phyloP scores from a whole-genome alignment of 2,888 invertebrate species.

The Aphidius colemani region DNA sequence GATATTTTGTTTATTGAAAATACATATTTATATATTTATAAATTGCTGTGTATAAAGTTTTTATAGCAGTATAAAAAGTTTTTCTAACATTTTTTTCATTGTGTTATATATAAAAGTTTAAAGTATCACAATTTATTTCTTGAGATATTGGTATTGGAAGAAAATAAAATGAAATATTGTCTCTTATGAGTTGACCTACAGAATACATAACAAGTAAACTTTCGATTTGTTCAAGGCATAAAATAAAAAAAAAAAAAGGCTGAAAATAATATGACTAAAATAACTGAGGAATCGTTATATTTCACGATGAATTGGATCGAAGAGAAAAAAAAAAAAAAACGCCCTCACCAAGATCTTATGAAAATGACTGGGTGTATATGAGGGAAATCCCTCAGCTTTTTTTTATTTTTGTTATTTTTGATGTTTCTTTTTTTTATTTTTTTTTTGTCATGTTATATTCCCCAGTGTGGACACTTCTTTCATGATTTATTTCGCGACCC shows the following conservation, averaged over 20 bases:
- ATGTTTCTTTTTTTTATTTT: too few species aligned
- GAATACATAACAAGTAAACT: conserved; percentile 32
- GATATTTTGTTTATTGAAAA: too few species aligned
- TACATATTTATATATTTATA: background rate
- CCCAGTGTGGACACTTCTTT: conserved; percentile 8
- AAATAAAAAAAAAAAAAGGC: conserved; percentile 13
- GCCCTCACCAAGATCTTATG: background rate
- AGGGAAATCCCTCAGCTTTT: too few species aligned
- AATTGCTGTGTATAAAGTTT: background rate
- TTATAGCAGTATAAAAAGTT: too few species aligned
- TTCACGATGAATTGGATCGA: conserved; percentile 23
- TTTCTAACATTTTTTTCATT: too few species aligned
- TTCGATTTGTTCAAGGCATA: conserved; percentile 21
- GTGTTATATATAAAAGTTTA: background rate
- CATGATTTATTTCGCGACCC: conserved; percentile 5
- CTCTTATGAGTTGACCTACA: conserved; percentile 26
- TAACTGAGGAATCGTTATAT: conserved; percentile 17
- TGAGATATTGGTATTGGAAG: background rate
- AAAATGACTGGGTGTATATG: conserved; percentile 12
- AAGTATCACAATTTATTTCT: background rate
- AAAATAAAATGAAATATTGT: background rate
- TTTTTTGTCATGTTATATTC: background rate
- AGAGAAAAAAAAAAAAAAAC: conserved; percentile 25
- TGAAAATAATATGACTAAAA: conserved; percentile 8
- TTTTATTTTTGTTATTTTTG: too few species aligned